Evolutionary conservation across 2,113 vertebrate species (phyloP).

Genomic region (Glaucomys volans): DNA sequence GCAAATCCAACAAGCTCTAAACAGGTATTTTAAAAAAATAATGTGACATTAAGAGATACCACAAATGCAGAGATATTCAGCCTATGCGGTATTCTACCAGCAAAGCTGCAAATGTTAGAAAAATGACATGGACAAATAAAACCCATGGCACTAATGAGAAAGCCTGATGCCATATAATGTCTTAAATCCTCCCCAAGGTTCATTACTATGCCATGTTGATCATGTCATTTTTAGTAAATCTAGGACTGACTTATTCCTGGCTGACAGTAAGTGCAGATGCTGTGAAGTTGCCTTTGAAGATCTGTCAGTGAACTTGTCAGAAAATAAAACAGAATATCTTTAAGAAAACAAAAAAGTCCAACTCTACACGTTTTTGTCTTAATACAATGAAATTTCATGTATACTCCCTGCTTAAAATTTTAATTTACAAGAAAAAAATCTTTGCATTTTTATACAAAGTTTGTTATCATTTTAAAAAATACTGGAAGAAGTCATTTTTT

Average conservation of each 20-base stretch:
- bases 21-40: background rate
- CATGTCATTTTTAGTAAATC: slow-evolving; percentile 75
- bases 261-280: slow-evolving; percentile 70
- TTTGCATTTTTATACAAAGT: background rate
- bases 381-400: background rate
- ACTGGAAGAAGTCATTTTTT: background rate
- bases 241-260: slow-evolving; percentile 64
- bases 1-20: slow-evolving; percentile 53
- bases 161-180: slow-evolving; percentile 28
- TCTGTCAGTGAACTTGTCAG: slow-evolving; percentile 77
- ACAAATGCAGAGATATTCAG: slow-evolving; percentile 61
- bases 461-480: background rate
- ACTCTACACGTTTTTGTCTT: slow-evolving; percentile 53
- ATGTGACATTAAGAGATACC: slow-evolving; percentile 58
- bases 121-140: slow-evolving; percentile 69
- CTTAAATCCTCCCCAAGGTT: slow-evolving; percentile 64
- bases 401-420: slow-evolving; percentile 28
- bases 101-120: slow-evolving; percentile 40
- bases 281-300: slow-evolving; percentile 62
- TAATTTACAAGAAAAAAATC: slow-evolving; percentile 39
- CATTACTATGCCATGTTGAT: slow-evolving; percentile 65
- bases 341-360: slow-evolving; percentile 65
- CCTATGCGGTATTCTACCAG: background rate
- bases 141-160: slow-evolving; percentile 67
- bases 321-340: slow-evolving; percentile 66